Conservation (phyloP, 37 sponge, comb jelly and placozoan genomes). For the Theonella swinhoei region DNA sequence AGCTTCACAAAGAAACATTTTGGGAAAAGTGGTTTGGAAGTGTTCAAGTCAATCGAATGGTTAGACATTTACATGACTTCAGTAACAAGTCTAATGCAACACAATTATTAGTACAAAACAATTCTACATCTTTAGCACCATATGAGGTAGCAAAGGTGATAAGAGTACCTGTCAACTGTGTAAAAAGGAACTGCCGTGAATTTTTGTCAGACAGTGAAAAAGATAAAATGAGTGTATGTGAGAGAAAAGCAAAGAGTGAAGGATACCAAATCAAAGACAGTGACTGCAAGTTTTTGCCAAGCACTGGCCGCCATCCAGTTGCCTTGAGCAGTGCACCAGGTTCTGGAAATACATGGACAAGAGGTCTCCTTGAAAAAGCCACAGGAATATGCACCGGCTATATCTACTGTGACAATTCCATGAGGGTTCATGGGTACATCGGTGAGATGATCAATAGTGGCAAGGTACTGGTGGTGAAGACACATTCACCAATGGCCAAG, state of each 20-base stretch:
- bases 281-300: background rate
- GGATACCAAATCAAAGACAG: background rate
- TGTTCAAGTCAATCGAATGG: too few species aligned
- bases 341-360: slow-evolving; percentile 69
- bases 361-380: slow-evolving; percentile 47
- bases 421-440: slow-evolving; percentile 31
- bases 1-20: too few species aligned
- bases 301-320: slow-evolving; percentile 22
- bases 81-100: background rate
- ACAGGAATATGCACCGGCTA: slow-evolving; percentile 65
- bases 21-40: too few species aligned
- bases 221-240: background rate
- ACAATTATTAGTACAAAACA: background rate
- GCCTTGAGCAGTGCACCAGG: slow-evolving; percentile 60
- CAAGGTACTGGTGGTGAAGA: slow-evolving; percentile 51
- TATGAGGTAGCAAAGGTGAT: background rate
- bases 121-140: too few species aligned
- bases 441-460: slow-evolving; percentile 45
- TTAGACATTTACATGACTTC: too few species aligned
- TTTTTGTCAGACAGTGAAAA: background rate
- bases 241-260: background rate
- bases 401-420: slow-evolving; percentile 46
- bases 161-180: background rate
- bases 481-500: slow-evolving; percentile 25
- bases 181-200: background rate